phyloP scores from a whole-genome alignment of 2,888 invertebrate species.

The Onchidella celtica region DNA sequence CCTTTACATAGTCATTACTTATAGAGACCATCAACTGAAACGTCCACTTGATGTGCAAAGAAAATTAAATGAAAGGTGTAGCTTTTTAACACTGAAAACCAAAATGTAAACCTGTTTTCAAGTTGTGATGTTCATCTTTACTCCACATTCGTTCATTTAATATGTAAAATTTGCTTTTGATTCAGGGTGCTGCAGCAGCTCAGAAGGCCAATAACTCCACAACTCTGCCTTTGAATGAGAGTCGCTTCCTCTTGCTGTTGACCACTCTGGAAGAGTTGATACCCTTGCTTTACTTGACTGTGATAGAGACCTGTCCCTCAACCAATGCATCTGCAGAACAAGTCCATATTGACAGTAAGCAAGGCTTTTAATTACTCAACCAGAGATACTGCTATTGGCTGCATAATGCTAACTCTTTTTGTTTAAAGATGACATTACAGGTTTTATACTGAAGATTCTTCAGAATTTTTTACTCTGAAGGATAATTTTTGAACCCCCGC shows the following conservation, averaged over 20 bases:
- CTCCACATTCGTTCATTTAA: too few species aligned
- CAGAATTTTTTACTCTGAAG: neutral
- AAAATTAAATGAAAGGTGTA: too few species aligned
- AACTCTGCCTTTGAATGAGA: slow-evolving; percentile 73
- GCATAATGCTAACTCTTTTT: too few species aligned
- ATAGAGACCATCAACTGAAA: too few species aligned
- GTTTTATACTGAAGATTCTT: neutral
- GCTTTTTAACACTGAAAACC: too few species aligned
- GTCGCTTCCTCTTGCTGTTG: slow-evolving; percentile 71
- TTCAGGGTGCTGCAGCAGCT: slow-evolving; percentile 65
- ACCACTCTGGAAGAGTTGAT: slow-evolving; percentile 74
- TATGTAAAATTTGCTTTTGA: neutral
- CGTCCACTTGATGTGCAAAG: too few species aligned
- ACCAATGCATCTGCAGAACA: neutral
- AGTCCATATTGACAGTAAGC: slow-evolving; percentile 26
- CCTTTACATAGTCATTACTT: too few species aligned
- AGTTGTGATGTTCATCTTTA: too few species aligned
- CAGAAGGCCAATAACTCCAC: slow-evolving; percentile 68
- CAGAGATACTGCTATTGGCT: too few species aligned
- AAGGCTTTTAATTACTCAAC: neutral
- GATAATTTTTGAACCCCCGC: too few species aligned
- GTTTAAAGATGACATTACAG: too few species aligned
- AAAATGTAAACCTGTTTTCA: too few species aligned
- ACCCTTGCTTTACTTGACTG: slow-evolving; percentile 78
- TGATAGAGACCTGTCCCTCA: slow-evolving; percentile 75